phyloP scores from a whole-genome alignment of 2,797 vertebrate species.

The Artibeus jamaicensis region DNA sequence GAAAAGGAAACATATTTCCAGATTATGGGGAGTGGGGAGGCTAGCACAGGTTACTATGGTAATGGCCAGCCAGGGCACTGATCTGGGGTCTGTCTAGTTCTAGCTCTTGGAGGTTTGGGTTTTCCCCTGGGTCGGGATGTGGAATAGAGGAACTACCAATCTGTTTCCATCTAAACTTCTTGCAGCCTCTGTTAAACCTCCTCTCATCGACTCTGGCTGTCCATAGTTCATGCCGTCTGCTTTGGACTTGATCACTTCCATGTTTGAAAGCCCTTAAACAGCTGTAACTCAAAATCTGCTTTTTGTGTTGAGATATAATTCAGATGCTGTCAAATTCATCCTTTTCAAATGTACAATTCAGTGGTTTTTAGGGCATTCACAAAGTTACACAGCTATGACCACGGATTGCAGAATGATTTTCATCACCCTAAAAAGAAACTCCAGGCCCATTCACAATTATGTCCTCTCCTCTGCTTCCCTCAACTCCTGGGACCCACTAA shows the following conservation, averaged over 20 bases:
- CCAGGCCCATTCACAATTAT: background rate
- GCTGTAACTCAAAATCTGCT: background rate
- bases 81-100: background rate
- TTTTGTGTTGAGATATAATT: background rate
- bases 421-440: background rate
- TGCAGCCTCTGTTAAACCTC: background rate
- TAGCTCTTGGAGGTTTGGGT: background rate
- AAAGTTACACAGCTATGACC: background rate
- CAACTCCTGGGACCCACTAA: background rate
- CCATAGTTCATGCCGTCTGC: background rate
- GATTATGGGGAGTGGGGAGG: fast-evolving
- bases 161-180: background rate
- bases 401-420: background rate
- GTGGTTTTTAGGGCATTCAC: background rate
- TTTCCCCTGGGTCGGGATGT: background rate
- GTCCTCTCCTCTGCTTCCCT: background rate
- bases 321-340: background rate
- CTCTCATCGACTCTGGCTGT: background rate
- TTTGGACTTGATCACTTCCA: background rate
- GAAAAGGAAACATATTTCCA: background rate
- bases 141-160: background rate
- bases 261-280: background rate
- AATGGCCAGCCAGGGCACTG: background rate
- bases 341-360: background rate
- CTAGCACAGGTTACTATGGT: background rate